Evolutionary conservation across 2,797 vertebrate species (phyloP).

Genomic region (Platyrinchus mystaceus): DNA sequence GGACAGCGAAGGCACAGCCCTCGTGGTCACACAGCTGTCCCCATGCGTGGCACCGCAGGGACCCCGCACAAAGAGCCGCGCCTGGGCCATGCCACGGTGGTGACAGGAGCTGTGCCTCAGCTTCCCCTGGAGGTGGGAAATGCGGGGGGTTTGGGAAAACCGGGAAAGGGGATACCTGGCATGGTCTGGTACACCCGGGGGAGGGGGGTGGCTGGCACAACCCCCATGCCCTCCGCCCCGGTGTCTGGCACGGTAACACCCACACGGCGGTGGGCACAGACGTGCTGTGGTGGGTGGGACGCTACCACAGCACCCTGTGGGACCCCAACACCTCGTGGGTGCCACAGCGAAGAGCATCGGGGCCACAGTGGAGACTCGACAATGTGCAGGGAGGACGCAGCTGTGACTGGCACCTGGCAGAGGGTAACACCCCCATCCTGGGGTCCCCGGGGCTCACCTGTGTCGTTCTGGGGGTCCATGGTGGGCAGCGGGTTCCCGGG

Average conservation of each 20-base stretch:
- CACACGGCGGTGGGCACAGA: not conserved
- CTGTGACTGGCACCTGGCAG: not conserved
- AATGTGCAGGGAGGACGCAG: rapidly evolving
- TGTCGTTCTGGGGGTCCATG: constrained; percentile 19
- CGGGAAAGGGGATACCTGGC: not conserved
- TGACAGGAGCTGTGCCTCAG: not conserved
- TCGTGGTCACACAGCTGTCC: constrained; percentile 36
- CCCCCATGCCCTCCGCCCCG: no score
- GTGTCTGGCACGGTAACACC: not conserved
- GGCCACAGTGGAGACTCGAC: no score
- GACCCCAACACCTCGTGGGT: rapidly evolving
- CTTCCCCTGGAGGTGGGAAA: rapidly evolving
- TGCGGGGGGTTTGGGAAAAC: rapidly evolving
- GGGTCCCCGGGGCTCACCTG: not conserved
- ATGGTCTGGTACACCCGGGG: not conserved
- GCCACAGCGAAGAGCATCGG: not conserved
- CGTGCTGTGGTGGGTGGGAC: not conserved
- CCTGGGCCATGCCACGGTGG: not conserved
- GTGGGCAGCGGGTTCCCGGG: not conserved
- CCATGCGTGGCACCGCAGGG: not conserved
- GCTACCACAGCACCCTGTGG: rapidly evolving
- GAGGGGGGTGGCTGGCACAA: not conserved
- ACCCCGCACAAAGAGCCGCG: not conserved
- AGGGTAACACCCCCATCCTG: not conserved
- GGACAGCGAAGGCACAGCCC: constrained; percentile 18